Base-by-base conservation (phyloP, 37 sponge, comb jelly and placozoan genomes). In the Hormiphora californensis region DNA sequence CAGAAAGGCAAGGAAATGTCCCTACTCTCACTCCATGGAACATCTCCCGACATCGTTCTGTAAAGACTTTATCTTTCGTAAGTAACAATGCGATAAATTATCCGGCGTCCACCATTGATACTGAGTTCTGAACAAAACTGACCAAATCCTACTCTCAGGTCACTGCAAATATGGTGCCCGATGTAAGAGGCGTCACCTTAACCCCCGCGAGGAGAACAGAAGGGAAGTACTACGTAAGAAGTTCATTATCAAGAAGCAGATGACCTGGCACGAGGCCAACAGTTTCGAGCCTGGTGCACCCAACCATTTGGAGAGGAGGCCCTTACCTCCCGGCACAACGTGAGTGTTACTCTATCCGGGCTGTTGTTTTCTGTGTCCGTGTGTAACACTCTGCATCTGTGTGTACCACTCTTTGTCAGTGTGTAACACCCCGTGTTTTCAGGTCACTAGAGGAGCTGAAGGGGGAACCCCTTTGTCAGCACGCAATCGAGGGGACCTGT, bases 261-360 rank as follows among this genome's bases (percentile, higher is more conserved):
- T 73, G 81, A 73, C 81, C 46, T 73, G 81, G 81, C 81, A 73
- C 43, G 46, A 73, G 35, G 81, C 81, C 46, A 73, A 39, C 25
- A 28, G 19, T 5, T 73, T 73, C 43, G 81, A 73, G 25, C 81
- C 43, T 27, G 81, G 81, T 0, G 21, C 38, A 22, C 35, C 81
- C n/a, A 27, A 73, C 25, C 81, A 73, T 30, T 22, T 41, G 2
- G 81, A 73, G 5, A n/a, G 81, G 21, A 43, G 43, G 25, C 46
- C 81, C 43, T 19, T 73, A 11, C 81, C 81, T 2, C 81, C 81
- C n/a, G 81, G 81, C 9, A 28, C 43, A 5, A 40, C 46, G 81
- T 73, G 36, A 65, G 67, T 33, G 3, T 32, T 23, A 5, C 27
- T 5, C 7, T 23, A n/a, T 57, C 27, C 4, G 11, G 19, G 61